Conservation (phyloP, 1,140 invertebrate species). For the Drosophila subobscura region DNA sequence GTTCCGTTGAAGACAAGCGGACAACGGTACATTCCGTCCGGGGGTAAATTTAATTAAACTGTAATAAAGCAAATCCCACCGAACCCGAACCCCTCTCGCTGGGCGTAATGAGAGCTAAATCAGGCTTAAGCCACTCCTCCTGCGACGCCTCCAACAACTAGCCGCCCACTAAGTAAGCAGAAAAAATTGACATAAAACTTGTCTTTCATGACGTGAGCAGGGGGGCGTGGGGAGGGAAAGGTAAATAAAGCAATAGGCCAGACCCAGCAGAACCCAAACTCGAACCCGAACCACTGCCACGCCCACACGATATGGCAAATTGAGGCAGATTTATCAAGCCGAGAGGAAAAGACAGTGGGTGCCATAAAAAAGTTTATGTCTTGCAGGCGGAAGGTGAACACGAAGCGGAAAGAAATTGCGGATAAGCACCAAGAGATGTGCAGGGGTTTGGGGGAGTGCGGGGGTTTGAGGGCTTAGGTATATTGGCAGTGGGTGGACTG, state of each 20-base stretch:
- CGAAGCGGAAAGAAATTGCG: slow-evolving; percentile 72
- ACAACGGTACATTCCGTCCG: slow-evolving; percentile 12
- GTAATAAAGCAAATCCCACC: slow-evolving; percentile 82
- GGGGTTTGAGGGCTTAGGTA: neutral
- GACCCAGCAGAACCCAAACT: neutral
- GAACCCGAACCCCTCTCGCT: neutral
- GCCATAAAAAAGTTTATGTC: slow-evolving; percentile 83
- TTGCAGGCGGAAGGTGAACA: slow-evolving; percentile 57
- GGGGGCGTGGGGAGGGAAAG: neutral
- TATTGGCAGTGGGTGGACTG: too few relatives aligned
- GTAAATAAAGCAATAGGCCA: slow-evolving; percentile 54
- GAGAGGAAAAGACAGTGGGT: slow-evolving; percentile 64
- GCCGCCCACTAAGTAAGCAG: slow-evolving; percentile 62
- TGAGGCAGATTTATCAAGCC: slow-evolving; percentile 83
- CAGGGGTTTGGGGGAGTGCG: neutral
- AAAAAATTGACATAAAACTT: slow-evolving; percentile 78
- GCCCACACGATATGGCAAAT: slow-evolving; percentile 73
- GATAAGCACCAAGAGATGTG: slow-evolving; percentile 73
- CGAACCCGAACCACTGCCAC: slow-evolving; percentile 24
- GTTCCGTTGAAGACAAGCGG: slow-evolving; percentile 63
- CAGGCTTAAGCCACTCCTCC: slow-evolving; percentile 73
- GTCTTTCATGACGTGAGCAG: slow-evolving; percentile 69
- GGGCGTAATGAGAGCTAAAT: slow-evolving; percentile 81
- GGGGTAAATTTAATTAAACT: slow-evolving; percentile 83
- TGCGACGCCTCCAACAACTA: slow-evolving; percentile 34